Evolutionary conservation across 2,113 vertebrate genomes (phyloP).

Genomic region (Coryphaenoides rupestris): DNA sequence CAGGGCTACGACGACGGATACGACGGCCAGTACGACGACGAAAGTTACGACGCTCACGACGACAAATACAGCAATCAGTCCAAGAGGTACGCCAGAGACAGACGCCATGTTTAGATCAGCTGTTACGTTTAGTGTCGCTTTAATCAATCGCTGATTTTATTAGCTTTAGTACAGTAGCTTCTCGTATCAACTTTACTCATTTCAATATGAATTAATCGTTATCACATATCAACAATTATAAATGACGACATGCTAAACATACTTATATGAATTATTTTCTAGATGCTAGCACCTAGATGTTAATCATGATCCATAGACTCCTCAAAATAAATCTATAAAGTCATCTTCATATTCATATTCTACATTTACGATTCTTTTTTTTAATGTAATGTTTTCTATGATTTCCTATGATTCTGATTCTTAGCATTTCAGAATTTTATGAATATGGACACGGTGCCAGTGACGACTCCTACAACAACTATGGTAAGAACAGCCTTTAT

Average conservation of each 20-base stretch:
- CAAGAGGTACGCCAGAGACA: conserved; percentile 81
- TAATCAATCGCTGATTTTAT: too few relatives aligned
- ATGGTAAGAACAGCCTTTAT: conserved; percentile 78
- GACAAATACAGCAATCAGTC: conserved; percentile 86
- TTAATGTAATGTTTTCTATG: background rate
- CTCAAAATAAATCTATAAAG: too few relatives aligned
- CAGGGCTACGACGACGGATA: conserved; percentile 95
- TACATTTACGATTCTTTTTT: background rate
- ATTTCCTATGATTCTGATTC: conserved; percentile 64
- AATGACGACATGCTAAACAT: too few relatives aligned
- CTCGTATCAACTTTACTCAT: too few relatives aligned
- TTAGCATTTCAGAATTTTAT: conserved; percentile 93
- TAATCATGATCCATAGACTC: too few relatives aligned
- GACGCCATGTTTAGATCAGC: background rate
- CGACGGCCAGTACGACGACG: conserved; percentile 91
- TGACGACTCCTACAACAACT: conserved; percentile 91
- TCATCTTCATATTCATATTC: background rate
- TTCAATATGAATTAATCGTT: too few relatives aligned
- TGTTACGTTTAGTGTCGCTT: too few relatives aligned
- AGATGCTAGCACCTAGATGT: too few relatives aligned
- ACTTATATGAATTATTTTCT: too few relatives aligned
- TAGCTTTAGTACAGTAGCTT: too few relatives aligned
- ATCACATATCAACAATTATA: too few relatives aligned
- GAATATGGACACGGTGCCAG: conserved; percentile 88
- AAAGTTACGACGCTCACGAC: conserved; percentile 88